phyloP scores from a whole-genome alignment of 2,888 invertebrate genomes.

The Ariolimax columbianus region DNA sequence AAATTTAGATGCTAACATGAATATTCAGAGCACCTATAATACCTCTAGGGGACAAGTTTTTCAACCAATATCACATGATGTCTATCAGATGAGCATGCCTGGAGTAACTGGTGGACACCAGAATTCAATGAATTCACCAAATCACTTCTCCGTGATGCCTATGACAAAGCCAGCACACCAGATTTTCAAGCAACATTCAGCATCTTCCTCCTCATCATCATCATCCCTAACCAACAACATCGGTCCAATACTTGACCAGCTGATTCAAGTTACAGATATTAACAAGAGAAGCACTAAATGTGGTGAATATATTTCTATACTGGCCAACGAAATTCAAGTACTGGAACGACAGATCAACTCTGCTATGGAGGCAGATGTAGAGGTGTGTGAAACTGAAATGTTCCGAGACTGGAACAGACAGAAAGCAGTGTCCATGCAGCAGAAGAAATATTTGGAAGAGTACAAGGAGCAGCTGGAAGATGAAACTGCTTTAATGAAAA shows the following conservation, averaged over 20 bases:
- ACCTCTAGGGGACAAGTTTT: not conserved
- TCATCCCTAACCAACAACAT: not conserved
- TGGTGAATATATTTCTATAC: slow-evolving; percentile 16
- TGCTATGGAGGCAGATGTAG: not conserved
- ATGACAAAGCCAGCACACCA: not conserved
- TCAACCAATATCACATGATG: not conserved
- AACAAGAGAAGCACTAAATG: slow-evolving; percentile 12
- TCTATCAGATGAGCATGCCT: not conserved
- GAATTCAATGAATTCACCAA: not conserved
- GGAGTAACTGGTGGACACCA: not conserved
- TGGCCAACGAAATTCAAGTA: not conserved
- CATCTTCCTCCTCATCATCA: not conserved
- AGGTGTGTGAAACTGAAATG: slow-evolving; percentile 17
- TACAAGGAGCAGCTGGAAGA: slow-evolving; percentile 27
- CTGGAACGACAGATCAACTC: slow-evolving; percentile 20
- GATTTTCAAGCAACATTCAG: not conserved
- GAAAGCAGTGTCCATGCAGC: slow-evolving; percentile 32
- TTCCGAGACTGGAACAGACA: slow-evolving; percentile 2
- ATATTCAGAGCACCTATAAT: not conserved
- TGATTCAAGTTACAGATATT: not conserved
- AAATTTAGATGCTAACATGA: slow-evolving; percentile 18
- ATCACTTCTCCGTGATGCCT: not conserved
- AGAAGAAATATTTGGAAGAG: slow-evolving; percentile 32
- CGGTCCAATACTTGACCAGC: not conserved
- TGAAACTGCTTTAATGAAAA: slow-evolving; percentile 25